phyloP scores from a whole-genome alignment of 2,797 vertebrate genomes.

The Myotis myotis region DNA sequence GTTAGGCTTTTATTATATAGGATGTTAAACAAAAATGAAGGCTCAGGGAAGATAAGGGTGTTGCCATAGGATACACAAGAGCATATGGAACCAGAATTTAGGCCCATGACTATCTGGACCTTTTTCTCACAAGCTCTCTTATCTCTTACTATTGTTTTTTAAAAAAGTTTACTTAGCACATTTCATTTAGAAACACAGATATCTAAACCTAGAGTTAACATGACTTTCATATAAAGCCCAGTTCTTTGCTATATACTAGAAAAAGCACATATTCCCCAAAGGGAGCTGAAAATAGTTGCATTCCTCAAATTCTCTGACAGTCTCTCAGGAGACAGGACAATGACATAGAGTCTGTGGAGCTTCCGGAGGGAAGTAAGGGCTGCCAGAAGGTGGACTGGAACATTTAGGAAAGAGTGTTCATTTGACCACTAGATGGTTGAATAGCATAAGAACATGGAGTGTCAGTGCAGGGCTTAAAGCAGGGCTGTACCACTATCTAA shows the following conservation, averaged over 20 bases:
- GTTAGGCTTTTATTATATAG: no score
- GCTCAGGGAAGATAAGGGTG: neutral
- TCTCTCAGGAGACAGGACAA: constrained; percentile 11
- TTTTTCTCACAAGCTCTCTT: neutral
- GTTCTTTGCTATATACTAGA: neutral
- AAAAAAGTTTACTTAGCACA: constrained; percentile 23
- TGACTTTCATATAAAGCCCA: neutral
- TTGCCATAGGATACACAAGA: neutral
- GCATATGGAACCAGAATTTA: neutral
- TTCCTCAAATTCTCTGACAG: neutral
- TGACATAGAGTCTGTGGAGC: neutral
- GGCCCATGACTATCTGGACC: neutral
- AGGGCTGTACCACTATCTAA: neutral
- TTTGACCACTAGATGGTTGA: neutral
- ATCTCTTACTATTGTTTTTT: neutral
- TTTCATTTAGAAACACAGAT: constrained; percentile 44
- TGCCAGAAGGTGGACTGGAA: neutral
- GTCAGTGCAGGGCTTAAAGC: neutral
- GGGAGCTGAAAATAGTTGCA: neutral
- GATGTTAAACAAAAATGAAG: neutral
- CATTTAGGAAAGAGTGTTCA: neutral
- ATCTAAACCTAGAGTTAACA: constrained; percentile 7
- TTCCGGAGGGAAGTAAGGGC: neutral
- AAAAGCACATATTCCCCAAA: constrained; percentile 24
- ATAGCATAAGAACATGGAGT: neutral